Percentiles rank a stretch among this genome's conserved stretches.
Evolutionary conservation across 2,113 vertebrate genomes (phyloP).

Genomic region (Coracopsis vasa): DNA sequence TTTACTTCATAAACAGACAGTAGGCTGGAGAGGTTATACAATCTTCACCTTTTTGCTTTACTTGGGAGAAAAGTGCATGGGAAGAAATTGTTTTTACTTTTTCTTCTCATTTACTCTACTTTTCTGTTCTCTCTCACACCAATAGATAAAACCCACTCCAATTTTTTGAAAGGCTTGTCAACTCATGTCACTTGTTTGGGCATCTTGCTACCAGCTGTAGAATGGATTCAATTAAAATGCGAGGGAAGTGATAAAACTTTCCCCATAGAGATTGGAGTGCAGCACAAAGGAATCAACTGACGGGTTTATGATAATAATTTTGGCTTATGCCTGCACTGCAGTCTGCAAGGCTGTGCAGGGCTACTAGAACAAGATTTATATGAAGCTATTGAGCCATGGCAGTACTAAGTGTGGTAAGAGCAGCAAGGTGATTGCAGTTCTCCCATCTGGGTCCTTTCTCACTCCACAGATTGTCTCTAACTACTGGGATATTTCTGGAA

Average conservation of each 20-base stretch:
- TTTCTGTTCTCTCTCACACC: neutral
- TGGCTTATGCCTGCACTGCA: neutral
- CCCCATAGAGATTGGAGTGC: neutral
- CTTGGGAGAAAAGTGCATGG: neutral
- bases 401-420: neutral
- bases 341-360: neutral
- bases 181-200: neutral
- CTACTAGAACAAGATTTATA: neutral
- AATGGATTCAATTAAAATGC: conserved; percentile 25
- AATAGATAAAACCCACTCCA: neutral
- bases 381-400: neutral
- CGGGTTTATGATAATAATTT: neutral
- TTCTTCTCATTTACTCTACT: neutral
- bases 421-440: neutral
- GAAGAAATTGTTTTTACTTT: neutral
- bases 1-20: neutral
- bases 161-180: neutral
- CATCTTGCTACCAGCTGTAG: conserved; percentile 48
- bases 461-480: rapidly evolving
- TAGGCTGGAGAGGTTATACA: neutral
- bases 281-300: neutral
- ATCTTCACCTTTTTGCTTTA: neutral
- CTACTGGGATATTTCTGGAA: neutral
- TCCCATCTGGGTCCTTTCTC: neutral
- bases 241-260: conserved; percentile 24